Evolutionary conservation across 2,888 invertebrate species (phyloP), one percentile per base, ranked within the genome.

Genomic region (Dynastes tityus): DNA sequence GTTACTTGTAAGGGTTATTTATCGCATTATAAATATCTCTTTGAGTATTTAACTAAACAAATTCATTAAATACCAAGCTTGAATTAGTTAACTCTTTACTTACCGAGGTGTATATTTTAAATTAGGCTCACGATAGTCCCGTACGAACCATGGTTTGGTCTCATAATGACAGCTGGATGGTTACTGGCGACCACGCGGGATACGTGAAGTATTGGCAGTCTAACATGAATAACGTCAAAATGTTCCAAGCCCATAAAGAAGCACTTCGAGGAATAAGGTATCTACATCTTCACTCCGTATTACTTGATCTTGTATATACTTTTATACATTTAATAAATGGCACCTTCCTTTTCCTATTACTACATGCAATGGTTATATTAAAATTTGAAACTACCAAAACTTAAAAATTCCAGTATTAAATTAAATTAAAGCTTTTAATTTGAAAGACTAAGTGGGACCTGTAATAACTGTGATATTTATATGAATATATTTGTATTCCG

Each of bases 221-320:
- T 85, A 99, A 99, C 90, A 99, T 99, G 99, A 99, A 99, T 91
- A 99, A 99, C 91, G 99, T 99, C 79, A 99, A 99, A 93, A 99
- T 99, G 98, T 99, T 98, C 92, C 99, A 99, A 91, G 99, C 99
- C 78, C 99, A 99, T 90, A 99, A 99, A 93, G 99, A 99, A 92
- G 97, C 99, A 83, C 95, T 99, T 85, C 94, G 99, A 90, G 98
- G 98, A 91, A 95, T 99, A 92, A 96, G 96, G 97, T 97, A 94
- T 92, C 89, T 88, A 88, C 89, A 88, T 87, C 87, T 88, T 87
- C 86, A 87, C 87, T 88, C 81, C 87, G 87, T 86, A 85, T 85
- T 87, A 84, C 84, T 87, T 83, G 81, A 83, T 84, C 84, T 86
- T 88, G 87, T 88, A 88, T 83, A 86, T 84, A 83, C 82, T 79